Evolutionary conservation across 2,113 vertebrate genomes (phyloP).

Genomic region (Laticauda laticaudata): DNA sequence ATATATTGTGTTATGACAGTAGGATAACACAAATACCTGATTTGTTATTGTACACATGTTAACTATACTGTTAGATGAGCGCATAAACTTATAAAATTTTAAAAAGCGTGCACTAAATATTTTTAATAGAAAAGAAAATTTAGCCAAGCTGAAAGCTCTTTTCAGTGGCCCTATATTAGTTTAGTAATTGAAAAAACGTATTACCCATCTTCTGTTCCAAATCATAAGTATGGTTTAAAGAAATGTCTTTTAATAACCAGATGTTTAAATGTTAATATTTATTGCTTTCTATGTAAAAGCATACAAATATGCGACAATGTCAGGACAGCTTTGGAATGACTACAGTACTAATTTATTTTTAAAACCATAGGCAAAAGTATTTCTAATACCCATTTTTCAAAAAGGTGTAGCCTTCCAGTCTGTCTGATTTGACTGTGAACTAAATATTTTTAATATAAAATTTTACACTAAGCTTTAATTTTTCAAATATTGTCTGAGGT

Average conservation of each 20-base stretch:
- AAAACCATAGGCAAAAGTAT: not conserved
- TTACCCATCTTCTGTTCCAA: not conserved
- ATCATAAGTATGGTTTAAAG: not conserved
- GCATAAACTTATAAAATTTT: not conserved
- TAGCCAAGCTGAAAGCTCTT: not conserved
- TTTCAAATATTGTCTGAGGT: not conserved
- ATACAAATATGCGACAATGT: not conserved
- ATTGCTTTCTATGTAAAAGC: not conserved
- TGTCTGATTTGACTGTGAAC: constrained; percentile 46
- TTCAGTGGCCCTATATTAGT: not conserved
- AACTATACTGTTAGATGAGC: not conserved
- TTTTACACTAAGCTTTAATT: not conserved
- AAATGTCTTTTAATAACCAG: not conserved
- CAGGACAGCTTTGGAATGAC: not conserved
- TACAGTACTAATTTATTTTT: not conserved
- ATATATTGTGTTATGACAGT: not conserved
- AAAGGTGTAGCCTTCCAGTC: constrained; percentile 22
- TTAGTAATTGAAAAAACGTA: not conserved
- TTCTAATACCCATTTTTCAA: constrained; percentile 3
- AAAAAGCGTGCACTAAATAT: not conserved
- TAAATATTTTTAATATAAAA: not conserved
- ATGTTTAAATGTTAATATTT: not conserved
- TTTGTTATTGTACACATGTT: not conserved
- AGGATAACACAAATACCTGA: not conserved
- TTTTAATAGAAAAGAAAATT: not conserved